Percentiles rank a stretch among this genome's conserved stretches.
These are phyloP conservation scores for Oxygymnocypris stewartii DNA, from an alignment of 2,113 vertebrate genomes.

Conservation along the genomic window DNA sequence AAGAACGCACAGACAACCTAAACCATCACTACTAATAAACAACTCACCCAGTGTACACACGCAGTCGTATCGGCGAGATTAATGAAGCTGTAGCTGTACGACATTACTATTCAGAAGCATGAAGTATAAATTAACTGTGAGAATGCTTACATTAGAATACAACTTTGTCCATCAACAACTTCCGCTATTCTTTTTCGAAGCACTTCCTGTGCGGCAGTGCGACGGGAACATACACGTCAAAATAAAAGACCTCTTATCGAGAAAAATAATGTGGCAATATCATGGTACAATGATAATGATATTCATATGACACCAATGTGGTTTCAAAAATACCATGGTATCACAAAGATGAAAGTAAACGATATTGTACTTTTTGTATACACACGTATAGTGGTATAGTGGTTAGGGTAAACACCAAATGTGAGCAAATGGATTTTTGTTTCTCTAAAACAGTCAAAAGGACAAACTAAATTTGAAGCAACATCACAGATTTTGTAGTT, in stretches of 20 bases:
- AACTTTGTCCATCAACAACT: neutral
- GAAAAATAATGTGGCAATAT: neutral
- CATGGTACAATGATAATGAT: too few species aligned
- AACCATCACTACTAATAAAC: neutral
- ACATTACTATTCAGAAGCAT: neutral
- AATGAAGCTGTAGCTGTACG: neutral
- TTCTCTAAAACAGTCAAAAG: neutral
- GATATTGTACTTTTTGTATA: neutral
- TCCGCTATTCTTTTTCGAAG: neutral
- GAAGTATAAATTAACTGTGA: neutral
- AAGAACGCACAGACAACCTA: too few species aligned
- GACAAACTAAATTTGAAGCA: neutral
- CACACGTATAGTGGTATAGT: neutral
- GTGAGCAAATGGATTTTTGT: neutral
- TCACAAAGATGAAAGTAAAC: neutral
- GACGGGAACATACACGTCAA: neutral
- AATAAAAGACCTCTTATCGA: neutral
- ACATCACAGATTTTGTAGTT: neutral
- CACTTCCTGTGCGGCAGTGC: neutral
- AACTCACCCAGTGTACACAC: slow-evolving; percentile 14
- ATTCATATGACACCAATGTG: neutral
- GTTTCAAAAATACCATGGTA: neutral
- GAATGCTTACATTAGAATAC: neutral
- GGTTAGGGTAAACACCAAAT: neutral
- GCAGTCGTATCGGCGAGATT: neutral